These are phyloP conservation scores for Pavo muticus DNA, from an alignment of 2,113 vertebrate genomes.

Conservation along the genomic window DNA sequence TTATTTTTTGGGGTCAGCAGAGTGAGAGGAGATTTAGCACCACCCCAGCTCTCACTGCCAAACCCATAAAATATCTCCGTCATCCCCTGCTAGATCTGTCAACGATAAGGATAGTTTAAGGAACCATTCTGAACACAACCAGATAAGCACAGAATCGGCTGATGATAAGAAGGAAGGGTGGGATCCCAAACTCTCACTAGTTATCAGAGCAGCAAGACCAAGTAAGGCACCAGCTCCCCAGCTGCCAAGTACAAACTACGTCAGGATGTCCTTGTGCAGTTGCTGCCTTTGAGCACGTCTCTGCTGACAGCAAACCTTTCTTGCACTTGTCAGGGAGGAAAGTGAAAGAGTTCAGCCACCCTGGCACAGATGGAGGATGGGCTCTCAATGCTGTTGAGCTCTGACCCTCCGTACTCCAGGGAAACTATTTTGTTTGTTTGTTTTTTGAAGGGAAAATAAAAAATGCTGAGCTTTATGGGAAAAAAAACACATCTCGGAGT, in stretches of 20 bases:
- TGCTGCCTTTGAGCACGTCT: not conserved
- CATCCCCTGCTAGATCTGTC: conserved; percentile 57
- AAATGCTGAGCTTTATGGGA: not conserved
- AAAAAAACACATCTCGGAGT: not conserved
- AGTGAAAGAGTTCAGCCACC: not conserved
- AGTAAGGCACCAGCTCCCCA: not conserved
- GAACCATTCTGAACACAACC: not conserved
- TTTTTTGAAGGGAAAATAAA: not conserved
- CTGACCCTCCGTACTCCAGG: not conserved
- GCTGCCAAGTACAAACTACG: not conserved
- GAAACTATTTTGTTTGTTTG: not conserved
- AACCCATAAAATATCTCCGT: conserved; percentile 39
- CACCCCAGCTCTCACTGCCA: not conserved
- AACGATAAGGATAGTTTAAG: conserved; percentile 30
- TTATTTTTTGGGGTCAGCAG: conserved; percentile 30
- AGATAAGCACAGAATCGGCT: conserved; percentile 14
- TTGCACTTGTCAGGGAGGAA: not conserved
- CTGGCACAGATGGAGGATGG: not conserved
- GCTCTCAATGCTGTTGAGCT: not conserved
- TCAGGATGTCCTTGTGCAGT: not conserved
- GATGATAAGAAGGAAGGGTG: not conserved
- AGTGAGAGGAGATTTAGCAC: not conserved
- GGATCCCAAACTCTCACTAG: not conserved
- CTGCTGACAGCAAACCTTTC: not conserved
- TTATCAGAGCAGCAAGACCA: conserved; percentile 9